These are phyloP conservation scores for Chloebia gouldiae DNA, from an alignment of 2,113 vertebrate genomes.

Conservation along the genomic window DNA sequence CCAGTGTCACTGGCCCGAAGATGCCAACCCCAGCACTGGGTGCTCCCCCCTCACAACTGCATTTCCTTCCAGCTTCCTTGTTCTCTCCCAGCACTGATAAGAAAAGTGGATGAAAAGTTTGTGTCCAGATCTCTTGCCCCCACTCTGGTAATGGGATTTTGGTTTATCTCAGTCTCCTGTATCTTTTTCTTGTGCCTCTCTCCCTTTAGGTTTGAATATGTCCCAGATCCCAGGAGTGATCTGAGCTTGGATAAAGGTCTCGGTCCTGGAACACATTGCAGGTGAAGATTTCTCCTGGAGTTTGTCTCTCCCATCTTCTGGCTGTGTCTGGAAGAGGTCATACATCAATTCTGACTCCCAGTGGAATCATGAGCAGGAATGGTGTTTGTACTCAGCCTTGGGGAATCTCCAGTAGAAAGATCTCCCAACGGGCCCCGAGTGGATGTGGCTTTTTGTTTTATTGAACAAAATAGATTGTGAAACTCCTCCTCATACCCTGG, in stretches of 20 bases:
- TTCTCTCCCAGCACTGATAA: not conserved
- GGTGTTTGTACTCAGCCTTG: not conserved
- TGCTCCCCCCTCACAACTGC: fast-evolving
- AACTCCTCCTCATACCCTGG: not conserved
- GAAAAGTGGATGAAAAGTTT: not conserved
- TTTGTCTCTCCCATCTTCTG: not conserved
- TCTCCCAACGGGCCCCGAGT: not conserved
- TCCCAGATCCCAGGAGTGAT: not conserved
- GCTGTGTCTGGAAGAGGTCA: not conserved
- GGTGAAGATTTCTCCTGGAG: not conserved
- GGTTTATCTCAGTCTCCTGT: not conserved
- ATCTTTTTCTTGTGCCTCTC: not conserved
- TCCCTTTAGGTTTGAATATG: not conserved
- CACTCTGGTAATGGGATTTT: not conserved
- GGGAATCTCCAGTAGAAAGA: not conserved
- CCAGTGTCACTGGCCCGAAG: fast-evolving
- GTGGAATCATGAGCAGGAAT: not conserved
- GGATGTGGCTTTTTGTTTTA: not conserved
- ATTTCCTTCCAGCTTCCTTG: not conserved
- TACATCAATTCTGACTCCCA: not conserved
- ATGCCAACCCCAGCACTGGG: not conserved
- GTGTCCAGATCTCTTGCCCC: not conserved
- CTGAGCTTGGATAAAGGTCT: not conserved
- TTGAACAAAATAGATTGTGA: not conserved
- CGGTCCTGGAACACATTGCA: not conserved